phyloP scores from a whole-genome alignment of 2,888 invertebrate genomes.

The Drosophila meridiana region DNA sequence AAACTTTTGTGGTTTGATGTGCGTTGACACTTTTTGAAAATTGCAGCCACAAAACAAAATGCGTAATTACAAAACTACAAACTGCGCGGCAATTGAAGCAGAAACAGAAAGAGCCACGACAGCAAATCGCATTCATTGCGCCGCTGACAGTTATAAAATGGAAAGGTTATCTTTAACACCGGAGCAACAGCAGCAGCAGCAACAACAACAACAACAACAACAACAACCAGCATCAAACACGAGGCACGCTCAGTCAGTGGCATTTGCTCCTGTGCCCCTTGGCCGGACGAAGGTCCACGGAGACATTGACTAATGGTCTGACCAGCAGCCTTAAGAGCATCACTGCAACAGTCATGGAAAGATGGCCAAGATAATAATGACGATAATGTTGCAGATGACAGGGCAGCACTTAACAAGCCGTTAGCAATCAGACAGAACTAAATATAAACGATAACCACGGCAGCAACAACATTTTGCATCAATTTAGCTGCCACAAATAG shows the following conservation, averaged over 20 bases:
- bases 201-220: no score
- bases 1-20: slow-evolving; percentile 52
- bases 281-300: slow-evolving; percentile 27
- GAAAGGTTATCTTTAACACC: slow-evolving; percentile 63
- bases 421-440: slow-evolving; percentile 52
- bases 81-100: slow-evolving; percentile 19
- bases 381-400: slow-evolving; percentile 31
- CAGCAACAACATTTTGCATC: neutral
- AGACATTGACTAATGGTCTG: slow-evolving; percentile 70
- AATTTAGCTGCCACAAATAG: neutral
- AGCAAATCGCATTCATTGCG: slow-evolving; percentile 50
- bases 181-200: slow-evolving; percentile 3
- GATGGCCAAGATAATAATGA: slow-evolving; percentile 30
- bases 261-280: slow-evolving; percentile 31
- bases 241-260: slow-evolving; percentile 26
- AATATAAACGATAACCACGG: slow-evolving; percentile 25
- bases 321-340: slow-evolving; percentile 10
- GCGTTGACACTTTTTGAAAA: slow-evolving; percentile 74
- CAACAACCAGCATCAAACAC: slow-evolving; percentile 5
- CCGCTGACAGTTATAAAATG: slow-evolving; percentile 67
- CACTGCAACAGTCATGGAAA: slow-evolving; percentile 12
- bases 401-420: slow-evolving; percentile 57
- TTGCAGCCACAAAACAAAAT: slow-evolving; percentile 54
- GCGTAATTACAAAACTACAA: slow-evolving; percentile 58
- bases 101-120: slow-evolving; percentile 24